phyloP scores from a whole-genome alignment of 2,113 vertebrate genomes.

The Solea senegalensis region DNA sequence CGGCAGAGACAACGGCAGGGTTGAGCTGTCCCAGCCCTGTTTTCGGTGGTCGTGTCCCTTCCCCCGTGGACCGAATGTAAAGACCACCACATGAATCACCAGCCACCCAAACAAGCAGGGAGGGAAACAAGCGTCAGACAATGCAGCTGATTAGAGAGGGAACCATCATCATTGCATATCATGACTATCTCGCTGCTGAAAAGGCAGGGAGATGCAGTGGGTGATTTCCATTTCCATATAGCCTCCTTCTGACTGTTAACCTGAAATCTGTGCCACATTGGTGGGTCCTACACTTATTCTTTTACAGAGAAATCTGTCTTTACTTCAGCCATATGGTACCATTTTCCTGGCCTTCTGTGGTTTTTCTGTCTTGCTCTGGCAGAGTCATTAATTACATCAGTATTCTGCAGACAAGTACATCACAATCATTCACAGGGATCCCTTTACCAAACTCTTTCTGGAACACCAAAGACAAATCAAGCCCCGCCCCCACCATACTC shows the following conservation, averaged over 20 bases:
- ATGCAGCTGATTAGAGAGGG: slow-evolving; percentile 62
- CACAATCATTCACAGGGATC: slow-evolving; percentile 69
- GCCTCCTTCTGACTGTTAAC: slow-evolving; percentile 42
- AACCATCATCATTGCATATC: slow-evolving; percentile 41
- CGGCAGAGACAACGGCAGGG: slow-evolving; percentile 57
- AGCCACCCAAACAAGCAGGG: slow-evolving; percentile 57
- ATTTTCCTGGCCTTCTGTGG: slow-evolving; percentile 75
- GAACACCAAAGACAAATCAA: slow-evolving; percentile 57
- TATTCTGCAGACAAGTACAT: slow-evolving; percentile 72
- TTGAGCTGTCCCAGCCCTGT: slow-evolving; percentile 46
- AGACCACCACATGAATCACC: slow-evolving; percentile 71
- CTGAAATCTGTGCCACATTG: slow-evolving; percentile 41
- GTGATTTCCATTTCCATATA: not conserved
- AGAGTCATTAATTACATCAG: slow-evolving; percentile 84
- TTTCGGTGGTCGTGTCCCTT: slow-evolving; percentile 42
- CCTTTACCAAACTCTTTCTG: slow-evolving; percentile 63
- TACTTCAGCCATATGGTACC: slow-evolving; percentile 78
- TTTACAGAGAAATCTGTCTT: slow-evolving; percentile 66
- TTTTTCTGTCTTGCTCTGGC: slow-evolving; percentile 71
- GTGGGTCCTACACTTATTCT: slow-evolving; percentile 55
- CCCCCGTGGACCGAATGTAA: slow-evolving; percentile 50
- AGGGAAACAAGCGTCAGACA: slow-evolving; percentile 62
- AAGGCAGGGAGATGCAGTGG: slow-evolving; percentile 1
- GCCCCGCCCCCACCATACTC: not conserved
- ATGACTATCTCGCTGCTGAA: slow-evolving; percentile 31